Base-by-base conservation (phyloP, 2,888 invertebrate species). In the Lochmaea capreae region DNA sequence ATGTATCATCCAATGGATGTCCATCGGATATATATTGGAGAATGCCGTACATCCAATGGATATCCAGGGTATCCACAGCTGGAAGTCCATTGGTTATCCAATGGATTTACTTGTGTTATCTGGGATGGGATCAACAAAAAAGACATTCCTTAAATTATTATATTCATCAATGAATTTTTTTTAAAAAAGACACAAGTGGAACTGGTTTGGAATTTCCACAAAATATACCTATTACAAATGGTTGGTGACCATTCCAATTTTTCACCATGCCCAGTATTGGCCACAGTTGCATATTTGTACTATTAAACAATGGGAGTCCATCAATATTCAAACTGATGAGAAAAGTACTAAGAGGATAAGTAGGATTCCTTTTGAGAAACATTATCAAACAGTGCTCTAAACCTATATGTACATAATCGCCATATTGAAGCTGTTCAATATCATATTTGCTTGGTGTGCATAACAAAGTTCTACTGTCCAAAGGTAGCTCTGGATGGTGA, bases 81-180 rank as follows among this genome's bases (percentile, higher is more conserved):
- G n/a, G n/a, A n/a, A n/a, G n/a, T n/a, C n/a, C n/a, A n/a, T n/a
- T n/a, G n/a, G n/a, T n/a, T n/a, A n/a, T n/a, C n/a, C n/a, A n/a
- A n/a, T n/a, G n/a, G n/a, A n/a, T n/a, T n/a, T n/a, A n/a, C n/a
- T n/a, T n/a, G n/a, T n/a, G n/a, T n/a, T n/a, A n/a, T 78, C 63
- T 58, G n/a, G 14, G n/a, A 33, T 62, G 33, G 71, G 54, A 72
- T 65, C 39, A 18, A 72, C n/a, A 57, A 39, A 65, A 42, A 79
- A 68, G 16, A 77, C 78, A 63, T 74, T 65, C 54, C 68, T 26
- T 59, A 76, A 39, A 68, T 63, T 16, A 58, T 22, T 39, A 39
- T 78, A 63, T 69, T 79, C 79, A 54, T n/a, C 59, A 46, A 80
- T 63, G 74, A 79, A 79, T n/a, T 58, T 80, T 67, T 61, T 78